phyloP scores from a whole-genome alignment of 2,888 invertebrate genomes.

The Catocala nupta region DNA sequence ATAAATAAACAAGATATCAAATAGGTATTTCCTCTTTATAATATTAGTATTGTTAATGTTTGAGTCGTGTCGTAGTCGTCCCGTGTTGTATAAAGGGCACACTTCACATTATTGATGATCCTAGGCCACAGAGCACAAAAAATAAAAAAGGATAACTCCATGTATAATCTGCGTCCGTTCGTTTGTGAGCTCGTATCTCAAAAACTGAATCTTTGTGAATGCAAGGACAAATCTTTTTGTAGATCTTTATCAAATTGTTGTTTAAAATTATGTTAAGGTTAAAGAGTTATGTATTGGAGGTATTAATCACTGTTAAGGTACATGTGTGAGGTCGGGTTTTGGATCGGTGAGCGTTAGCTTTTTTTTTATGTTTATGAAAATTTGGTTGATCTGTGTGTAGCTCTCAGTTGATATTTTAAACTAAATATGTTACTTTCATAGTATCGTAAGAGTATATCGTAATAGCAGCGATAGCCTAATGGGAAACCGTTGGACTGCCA shows the following conservation, averaged over 20 bases:
- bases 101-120: conserved; percentile 49
- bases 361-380: neutral
- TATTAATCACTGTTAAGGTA: conserved; percentile 19
- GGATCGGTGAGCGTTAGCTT: neutral
- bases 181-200: conserved; percentile 50
- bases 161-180: conserved; percentile 47
- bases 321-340: conserved; percentile 4
- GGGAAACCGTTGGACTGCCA: no score
- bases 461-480: no score
- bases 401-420: no score
- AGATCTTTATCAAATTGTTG: conserved; percentile 41
- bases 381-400: no score
- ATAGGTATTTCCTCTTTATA: no score
- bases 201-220: conserved; percentile 41
- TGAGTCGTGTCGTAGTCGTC: conserved; percentile 42
- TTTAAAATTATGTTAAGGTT: conserved; percentile 23
- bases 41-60: no score
- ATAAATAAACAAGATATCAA: no score
- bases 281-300: conserved; percentile 9
- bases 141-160: conserved; percentile 30
- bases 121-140: conserved; percentile 33
- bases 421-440: no score
- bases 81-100: conserved; percentile 30
- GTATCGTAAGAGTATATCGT: no score
- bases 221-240: conserved; percentile 21